Evolutionary conservation across 2,888 invertebrate species (phyloP).

Genomic region (Oscheius onirici): DNA sequence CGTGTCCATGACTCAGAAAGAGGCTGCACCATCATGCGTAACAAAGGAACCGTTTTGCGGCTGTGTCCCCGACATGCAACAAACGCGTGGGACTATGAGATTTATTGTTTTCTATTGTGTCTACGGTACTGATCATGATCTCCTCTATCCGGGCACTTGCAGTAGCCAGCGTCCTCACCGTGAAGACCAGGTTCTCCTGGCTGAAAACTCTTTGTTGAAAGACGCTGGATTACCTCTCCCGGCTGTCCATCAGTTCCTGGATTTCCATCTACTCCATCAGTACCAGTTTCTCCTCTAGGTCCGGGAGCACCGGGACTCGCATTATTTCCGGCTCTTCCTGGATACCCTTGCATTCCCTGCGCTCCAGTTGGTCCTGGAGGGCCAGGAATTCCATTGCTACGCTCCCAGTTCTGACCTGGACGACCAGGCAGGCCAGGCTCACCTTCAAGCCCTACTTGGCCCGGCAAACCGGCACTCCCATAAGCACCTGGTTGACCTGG

Average conservation of each 20-base stretch:
- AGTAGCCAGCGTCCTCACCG: conserved; percentile 49
- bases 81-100: neutral
- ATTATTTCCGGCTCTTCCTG: neutral
- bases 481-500: neutral
- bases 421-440: neutral
- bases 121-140: neutral
- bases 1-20: too few relatives aligned
- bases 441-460: neutral
- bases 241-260: neutral
- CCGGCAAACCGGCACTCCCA: neutral
- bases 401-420: neutral
- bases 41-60: too few relatives aligned
- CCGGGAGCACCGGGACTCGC: neutral
- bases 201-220: neutral
- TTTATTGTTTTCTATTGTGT: neutral
- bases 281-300: neutral
- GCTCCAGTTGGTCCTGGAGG: neutral
- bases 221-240: neutral
- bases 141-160: conserved; percentile 42
- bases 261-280: neutral
- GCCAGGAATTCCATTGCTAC: neutral
- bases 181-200: conserved; percentile 33
- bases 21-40: too few relatives aligned
- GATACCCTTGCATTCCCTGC: neutral
- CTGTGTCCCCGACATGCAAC: too few relatives aligned